Base-by-base conservation (phyloP, 2,113 vertebrate species). In the Peucedramus taeniatus region DNA sequence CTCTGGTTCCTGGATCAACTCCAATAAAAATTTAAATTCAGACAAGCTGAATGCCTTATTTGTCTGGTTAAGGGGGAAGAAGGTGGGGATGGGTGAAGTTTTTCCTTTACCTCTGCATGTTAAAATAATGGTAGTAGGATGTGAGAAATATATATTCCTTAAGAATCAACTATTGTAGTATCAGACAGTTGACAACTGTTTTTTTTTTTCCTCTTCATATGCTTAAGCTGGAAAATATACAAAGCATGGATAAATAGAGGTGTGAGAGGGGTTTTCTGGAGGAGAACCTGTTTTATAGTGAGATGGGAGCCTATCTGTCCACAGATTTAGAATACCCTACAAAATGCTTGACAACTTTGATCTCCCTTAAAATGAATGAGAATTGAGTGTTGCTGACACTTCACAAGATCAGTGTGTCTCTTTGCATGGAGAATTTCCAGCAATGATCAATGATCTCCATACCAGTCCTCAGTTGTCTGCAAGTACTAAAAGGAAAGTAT, bases 11-110 rank as follows among this genome's bases (percentile, higher is more conserved):
- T 97, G 97, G 97, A 94, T 84, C 92, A 76, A 24, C 80, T 96
- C 97, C 97, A 97, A 95, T 92, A 92, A 96, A 96, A 96, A 97
- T 97, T 91, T 70, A 93, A 89, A 93, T 95, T 94, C 96, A 96
- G 96, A 95, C 92, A 2, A 91, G 91, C 87, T 97, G 96, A 97
- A 97, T 96, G 94, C 94, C 66, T 50, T 94, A 85, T 96, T 96
- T 96, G 96, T 97, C 96, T 96, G 87, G 80, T 76, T 83, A 63
- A 76, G 77, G 91, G 83, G 65, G 65, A 92, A 82, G 71, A 95
- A 94, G 93, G 69, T 95, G 91, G 65, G 61, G 69, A 93, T 87
- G 86, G 74, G 33, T 75, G 92, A 95, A 95, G 70, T 65, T 94
- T 96, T 95, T 89, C 93, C 74, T 91, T 51, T 90, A 61, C 76